phyloP scores from a whole-genome alignment of 2,797 vertebrate genomes.

The Gymnothorax reevesii region DNA sequence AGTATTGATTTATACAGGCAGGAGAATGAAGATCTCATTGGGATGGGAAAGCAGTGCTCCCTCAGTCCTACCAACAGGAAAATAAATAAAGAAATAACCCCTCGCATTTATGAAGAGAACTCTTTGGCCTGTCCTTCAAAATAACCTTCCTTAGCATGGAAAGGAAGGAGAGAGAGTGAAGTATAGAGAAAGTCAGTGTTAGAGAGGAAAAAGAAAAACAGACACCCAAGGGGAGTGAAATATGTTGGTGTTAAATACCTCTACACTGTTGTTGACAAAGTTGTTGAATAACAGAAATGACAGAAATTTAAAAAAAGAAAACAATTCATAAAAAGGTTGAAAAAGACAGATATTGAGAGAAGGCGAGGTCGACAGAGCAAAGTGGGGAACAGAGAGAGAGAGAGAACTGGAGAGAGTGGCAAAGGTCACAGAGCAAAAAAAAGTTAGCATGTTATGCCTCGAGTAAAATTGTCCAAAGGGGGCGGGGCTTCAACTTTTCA shows the following conservation, averaged over 20 bases:
- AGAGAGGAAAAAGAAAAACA: no score
- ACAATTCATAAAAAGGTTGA: no score
- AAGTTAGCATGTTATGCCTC: no score
- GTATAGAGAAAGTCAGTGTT: not conserved
- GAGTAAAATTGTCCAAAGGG: not conserved
- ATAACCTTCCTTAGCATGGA: constrained; percentile 67
- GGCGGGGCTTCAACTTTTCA: constrained; percentile 38
- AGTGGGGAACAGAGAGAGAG: constrained; percentile 43
- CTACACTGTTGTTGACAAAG: no score
- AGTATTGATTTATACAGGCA: constrained; percentile 51
- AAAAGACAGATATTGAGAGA: no score
- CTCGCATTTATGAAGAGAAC: constrained; percentile 68
- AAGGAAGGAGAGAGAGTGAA: constrained; percentile 48
- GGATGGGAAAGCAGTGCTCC: constrained; percentile 55
- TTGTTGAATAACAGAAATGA: no score
- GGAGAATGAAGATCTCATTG: constrained; percentile 62
- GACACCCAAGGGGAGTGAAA: no score
- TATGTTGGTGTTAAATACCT: no score
- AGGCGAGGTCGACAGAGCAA: constrained; percentile 8
- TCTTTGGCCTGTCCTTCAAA: constrained; percentile 69
- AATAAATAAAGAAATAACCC: constrained; percentile 22
- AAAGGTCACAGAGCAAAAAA: not conserved
- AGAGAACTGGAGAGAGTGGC: constrained; percentile 44
- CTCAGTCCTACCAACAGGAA: constrained; percentile 53
- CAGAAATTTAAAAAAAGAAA: no score